These are phyloP conservation scores for Egretta garzetta DNA, from an alignment of 2,113 vertebrate genomes.

Conservation along the genomic window DNA sequence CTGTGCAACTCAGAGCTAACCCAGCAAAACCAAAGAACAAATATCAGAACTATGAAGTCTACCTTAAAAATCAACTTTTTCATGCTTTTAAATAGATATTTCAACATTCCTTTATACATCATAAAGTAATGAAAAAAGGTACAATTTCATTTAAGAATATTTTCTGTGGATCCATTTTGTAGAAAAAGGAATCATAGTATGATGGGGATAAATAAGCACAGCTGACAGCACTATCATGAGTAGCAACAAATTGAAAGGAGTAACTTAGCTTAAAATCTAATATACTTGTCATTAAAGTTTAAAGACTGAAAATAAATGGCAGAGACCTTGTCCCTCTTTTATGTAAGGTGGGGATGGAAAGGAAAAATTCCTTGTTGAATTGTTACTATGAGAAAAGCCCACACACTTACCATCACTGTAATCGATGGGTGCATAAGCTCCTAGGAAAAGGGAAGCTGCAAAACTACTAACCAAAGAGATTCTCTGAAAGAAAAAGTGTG, in stretches of 20 bases:
- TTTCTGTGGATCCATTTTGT: background rate
- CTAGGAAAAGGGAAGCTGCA: conserved; percentile 91
- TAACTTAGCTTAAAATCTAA: background rate
- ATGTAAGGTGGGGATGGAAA: background rate
- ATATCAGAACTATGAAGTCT: background rate
- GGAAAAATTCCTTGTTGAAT: background rate
- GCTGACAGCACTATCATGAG: background rate
- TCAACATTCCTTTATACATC: background rate
- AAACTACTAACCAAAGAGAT: conserved; percentile 97
- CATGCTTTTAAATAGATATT: background rate
- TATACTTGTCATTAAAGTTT: background rate
- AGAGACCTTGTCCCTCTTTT: background rate
- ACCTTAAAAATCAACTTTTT: background rate
- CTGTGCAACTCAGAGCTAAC: background rate
- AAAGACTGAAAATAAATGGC: background rate
- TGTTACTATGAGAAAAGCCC: background rate
- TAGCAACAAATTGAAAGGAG: background rate
- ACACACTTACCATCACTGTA: conserved; percentile 86
- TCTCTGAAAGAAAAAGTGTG: conserved; percentile 78
- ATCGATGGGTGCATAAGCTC: conserved; percentile 88
- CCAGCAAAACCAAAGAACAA: background rate
- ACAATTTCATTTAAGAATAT: background rate
- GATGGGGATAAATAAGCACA: background rate
- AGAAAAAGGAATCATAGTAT: background rate
- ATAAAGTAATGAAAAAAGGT: background rate